Evolutionary conservation across 2,113 vertebrate species (phyloP), one percentile per base, ranked within the genome.

Genomic region (Cairina moschata): DNA sequence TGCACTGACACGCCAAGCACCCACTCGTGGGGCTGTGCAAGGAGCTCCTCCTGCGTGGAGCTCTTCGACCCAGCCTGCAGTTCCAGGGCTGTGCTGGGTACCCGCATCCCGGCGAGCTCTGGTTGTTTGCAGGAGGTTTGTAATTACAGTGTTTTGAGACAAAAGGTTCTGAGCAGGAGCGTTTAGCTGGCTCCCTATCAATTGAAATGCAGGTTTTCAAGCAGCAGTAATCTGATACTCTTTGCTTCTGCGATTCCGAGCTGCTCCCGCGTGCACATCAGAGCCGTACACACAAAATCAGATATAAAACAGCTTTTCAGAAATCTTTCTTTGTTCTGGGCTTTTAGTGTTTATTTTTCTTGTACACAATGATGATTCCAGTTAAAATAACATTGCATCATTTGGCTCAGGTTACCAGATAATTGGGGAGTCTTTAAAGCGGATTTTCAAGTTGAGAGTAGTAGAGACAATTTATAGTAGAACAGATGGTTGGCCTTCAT

Each of bases 401-500:
- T 97, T 97, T 96, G 90, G 91, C 63, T 97, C 83, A 95, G 93
- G 97, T 97, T 98, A 92, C 91, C 81, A 96, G 88, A 97, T 97
- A 98, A 98, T 98, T 98, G 97, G 93, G 91, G 89, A 95, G 91
- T 96, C 95, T 97, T 97, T 97, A 97, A 97, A 97, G 96, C 79
- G 95, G 94, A 97, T 98, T 98, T 98, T 98, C 97, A 96, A 97
- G 97, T 98, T 97, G 96, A 97, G 97, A 96, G 96, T 98, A 98
- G 98, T 98, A 97, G 98, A 98, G 97, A 98, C 96, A 97, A 98
- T 98, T 98, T 98, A 97, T 98, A 97, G 95, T 95, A 95, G 98
- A 99, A 98, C 99, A 99, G 99, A 99, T 99, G 99, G 98, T 96
- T 97, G 97, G 98, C 98, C 97, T 98, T 98, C 98, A 98, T 98